Base-by-base conservation (phyloP, 2,797 vertebrate species). In the Eulemur mongoz region DNA sequence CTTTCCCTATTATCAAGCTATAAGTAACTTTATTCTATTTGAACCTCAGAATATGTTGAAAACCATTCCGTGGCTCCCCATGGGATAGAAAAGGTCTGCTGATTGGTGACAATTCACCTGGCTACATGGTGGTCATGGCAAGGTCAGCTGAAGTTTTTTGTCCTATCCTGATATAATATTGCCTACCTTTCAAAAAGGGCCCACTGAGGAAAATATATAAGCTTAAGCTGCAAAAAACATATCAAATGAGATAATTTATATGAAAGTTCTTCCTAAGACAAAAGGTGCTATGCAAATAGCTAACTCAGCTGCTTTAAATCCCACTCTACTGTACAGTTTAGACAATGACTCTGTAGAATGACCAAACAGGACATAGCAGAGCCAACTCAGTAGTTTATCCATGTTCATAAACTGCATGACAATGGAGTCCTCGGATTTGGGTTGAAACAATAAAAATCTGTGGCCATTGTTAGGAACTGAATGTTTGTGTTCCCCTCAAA, bases 391-490 rank as follows among this genome's bases (percentile, higher is more conserved):
- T 3, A 25, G 52, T 67, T 89, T 10, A 59, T 35, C 59, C 52
- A 9, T 52, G 40, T 59, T 27, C 54, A 45, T 50, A 61, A 80
- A 80, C 4, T 40, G 18, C 17, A 12, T n/a, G n/a, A 38, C 32
- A 52, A 27, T 17, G 54, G 35, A 50, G 70, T 76, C 59, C 38
- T 73, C 54, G 25, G 50, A 75, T 73, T 65, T 35, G 35, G 20
- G n/a, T 54, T 91, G 73, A 78, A 83, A 43, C 30, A 48, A 78
- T 57, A 70, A 91, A 89, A 83, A 20, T 30, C n/a, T 27, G n/a
- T 79, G n/a, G 48, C 43, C 63, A 38, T 1, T 45, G 22, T 23
- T 61, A 81, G 1, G 52, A 45, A 32, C 45, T 18, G 25, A 40
- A 48, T 59, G 57, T n/a, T n/a, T 7, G 25, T 22, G 10, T 23